These are phyloP conservation scores for Aurelia aurita complex sp. Pacific DNA, from an alignment of 30 jellyfish, hydroid and myxozoan species.

Conservation along the genomic window DNA sequence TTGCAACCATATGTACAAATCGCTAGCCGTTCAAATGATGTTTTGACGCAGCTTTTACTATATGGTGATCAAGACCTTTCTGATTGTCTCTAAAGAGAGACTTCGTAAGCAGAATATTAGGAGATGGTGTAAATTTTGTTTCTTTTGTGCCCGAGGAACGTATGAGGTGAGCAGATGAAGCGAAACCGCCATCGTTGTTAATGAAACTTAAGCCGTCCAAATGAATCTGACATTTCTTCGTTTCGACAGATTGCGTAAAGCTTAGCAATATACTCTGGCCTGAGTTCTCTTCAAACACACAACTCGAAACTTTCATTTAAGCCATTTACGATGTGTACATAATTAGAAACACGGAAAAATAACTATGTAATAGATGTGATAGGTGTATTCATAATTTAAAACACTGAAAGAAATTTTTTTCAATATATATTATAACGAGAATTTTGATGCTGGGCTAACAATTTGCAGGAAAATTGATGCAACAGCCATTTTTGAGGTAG, in stretches of 20 bases:
- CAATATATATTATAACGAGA: too few relatives aligned
- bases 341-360: too few relatives aligned
- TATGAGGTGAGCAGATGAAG: constrained; percentile 80
- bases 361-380: too few relatives aligned
- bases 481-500: too few relatives aligned
- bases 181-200: constrained; percentile 78
- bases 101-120: constrained; percentile 9
- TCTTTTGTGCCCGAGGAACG: constrained; percentile 2
- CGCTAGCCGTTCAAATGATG: too few relatives aligned
- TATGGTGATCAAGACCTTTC: too few relatives aligned
- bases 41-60: too few relatives aligned
- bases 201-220: constrained; percentile 20
- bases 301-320: constrained; percentile 16
- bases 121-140: not conserved
- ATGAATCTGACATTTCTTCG: constrained; percentile 20
- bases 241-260: constrained; percentile 36
- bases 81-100: constrained; percentile 62
- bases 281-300: constrained; percentile 53
- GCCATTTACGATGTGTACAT: not conserved
- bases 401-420: too few relatives aligned
- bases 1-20: too few relatives aligned
- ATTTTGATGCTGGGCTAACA: too few relatives aligned
- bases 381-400: too few relatives aligned
- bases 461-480: too few relatives aligned
- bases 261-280: constrained; percentile 83